These are phyloP conservation scores for Malurus alboscapulatus DNA, from an alignment of 2,113 vertebrate species.

Conservation along the genomic window DNA sequence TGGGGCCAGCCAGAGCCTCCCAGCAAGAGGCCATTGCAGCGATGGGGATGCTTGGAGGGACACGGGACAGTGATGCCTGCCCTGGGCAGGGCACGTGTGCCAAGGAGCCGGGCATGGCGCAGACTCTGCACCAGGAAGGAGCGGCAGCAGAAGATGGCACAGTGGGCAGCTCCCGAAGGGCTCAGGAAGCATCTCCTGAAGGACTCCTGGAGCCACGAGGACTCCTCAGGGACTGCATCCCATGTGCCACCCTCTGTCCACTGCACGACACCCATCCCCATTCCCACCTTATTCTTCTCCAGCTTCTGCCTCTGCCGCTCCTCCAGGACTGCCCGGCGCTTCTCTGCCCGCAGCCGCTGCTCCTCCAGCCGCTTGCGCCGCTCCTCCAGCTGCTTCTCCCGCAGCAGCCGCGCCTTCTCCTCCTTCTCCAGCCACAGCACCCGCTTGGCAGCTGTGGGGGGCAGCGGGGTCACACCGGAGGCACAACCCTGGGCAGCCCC, in stretches of 20 bases:
- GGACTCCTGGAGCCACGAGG: not conserved
- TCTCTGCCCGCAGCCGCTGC: constrained; percentile 88
- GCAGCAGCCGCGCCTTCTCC: constrained; percentile 85
- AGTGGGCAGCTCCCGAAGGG: fast-evolving
- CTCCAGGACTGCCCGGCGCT: constrained; percentile 84
- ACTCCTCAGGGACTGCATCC: not conserved
- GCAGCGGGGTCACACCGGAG: fast-evolving
- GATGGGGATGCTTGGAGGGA: not conserved
- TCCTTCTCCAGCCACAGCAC: constrained; percentile 95
- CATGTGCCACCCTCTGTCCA: fast-evolving
- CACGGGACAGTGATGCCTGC: not conserved
- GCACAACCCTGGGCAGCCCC: not conserved
- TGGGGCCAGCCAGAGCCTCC: not conserved
- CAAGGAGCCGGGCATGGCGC: fast-evolving
- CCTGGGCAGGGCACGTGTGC: not conserved
- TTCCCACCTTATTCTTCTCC: constrained; percentile 92
- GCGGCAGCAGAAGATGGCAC: fast-evolving
- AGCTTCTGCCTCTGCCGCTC: constrained; percentile 93
- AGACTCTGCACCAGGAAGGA: not conserved
- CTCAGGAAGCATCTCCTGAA: not conserved
- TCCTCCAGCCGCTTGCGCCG: constrained; percentile 87
- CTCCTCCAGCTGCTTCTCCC: constrained; percentile 93
- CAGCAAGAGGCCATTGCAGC: fast-evolving
- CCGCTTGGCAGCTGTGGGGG: constrained; percentile 85
- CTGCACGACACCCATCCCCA: too few species aligned